Base-by-base conservation (phyloP, 1,140 invertebrate species). In the Drosophila dunni region DNA sequence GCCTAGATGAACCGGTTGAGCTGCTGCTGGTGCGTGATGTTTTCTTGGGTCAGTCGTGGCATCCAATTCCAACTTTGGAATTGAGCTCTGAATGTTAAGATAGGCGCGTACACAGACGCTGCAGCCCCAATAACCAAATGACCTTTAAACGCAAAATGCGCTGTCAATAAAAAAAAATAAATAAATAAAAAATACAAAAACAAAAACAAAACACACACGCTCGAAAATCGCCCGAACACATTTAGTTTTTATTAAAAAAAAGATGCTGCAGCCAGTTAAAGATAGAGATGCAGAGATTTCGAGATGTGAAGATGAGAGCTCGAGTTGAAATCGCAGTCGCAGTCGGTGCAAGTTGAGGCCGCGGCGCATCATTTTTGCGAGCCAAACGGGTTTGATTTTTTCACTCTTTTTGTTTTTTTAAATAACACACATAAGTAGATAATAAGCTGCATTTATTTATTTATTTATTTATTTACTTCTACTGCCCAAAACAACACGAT, bases 91-190 rank as follows among this genome's bases (percentile, higher is more conserved):
- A 90, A 90, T 90, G 86, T 90, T 90, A 90, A 90, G 86, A 86
- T 90, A 90, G 86, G 86, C 86, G 63, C 66, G 20, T 46, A 56
- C n/a, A 42, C 45, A 33, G 53, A 50, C 53, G 48, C 54, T 44
- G 65, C 71, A 79, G 69, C 63, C 78, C 76, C 79, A 46, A 69
- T 79, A 75, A 65, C 78, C 65, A 66, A 78, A 80, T 90, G 86
- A 90, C 86, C 86, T 90, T 90, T 90, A 90, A 85, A 90, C 86
- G 74, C 81, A 90, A 75, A 81, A 79, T 67, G 61, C 60, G 67
- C 58, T 73, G 68, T 78, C 68, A 73, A 73, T 73, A 77, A 65
- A 60, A 53, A 68, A 45, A 24, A 29, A 56, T 29, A 29, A 29
- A 29, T 29, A 54, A 17, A 58, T 11, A 57, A 44, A 57, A 44